These are phyloP conservation scores for Rachycentron canadum DNA, from an alignment of 2,797 vertebrate genomes.

Conservation along the genomic window DNA sequence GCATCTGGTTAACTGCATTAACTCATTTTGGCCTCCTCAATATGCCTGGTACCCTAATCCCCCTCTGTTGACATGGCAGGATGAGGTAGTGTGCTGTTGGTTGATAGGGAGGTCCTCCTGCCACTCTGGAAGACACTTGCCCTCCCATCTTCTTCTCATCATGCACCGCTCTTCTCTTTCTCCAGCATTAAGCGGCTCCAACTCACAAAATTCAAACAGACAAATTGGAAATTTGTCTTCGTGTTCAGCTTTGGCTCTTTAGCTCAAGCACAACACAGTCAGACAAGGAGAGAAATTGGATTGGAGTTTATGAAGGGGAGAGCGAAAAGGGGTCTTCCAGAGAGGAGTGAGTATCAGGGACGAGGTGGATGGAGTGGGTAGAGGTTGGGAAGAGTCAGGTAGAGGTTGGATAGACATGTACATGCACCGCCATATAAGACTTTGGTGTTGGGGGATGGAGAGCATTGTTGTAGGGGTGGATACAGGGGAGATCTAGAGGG, in stretches of 20 bases:
- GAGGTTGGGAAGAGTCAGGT: constrained; percentile 55
- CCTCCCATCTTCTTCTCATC: constrained; percentile 74
- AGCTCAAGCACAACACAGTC: constrained; percentile 37
- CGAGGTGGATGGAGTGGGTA: constrained; percentile 40
- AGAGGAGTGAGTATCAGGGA: constrained; percentile 35
- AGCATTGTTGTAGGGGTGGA: constrained; percentile 77
- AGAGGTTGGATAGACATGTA: constrained; percentile 54
- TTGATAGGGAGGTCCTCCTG: constrained; percentile 79
- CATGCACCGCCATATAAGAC: constrained; percentile 57
- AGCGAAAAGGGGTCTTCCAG: constrained; percentile 14
- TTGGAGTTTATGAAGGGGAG: constrained; percentile 30
- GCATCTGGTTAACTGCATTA: constrained; percentile 79
- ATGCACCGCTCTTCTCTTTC: constrained; percentile 54
- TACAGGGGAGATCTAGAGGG: constrained; percentile 77
- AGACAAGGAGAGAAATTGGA: constrained; percentile 56
- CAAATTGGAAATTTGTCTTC: constrained; percentile 72
- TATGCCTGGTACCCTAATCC: constrained; percentile 74
- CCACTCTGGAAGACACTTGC: constrained; percentile 74
- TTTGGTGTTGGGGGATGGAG: constrained; percentile 73
- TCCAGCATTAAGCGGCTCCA: constrained; percentile 44
- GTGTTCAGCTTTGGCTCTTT: constrained; percentile 50
- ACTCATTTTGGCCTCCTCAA: constrained; percentile 74
- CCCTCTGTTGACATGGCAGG: constrained; percentile 78
- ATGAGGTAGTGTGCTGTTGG: constrained; percentile 64
- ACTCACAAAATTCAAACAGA: constrained; percentile 52